A percentile compares a stretch with the other conserved stretches of the same genome.
phyloP scores from a whole-genome alignment of 2,888 invertebrate species.

The Gasteruption jaculator region DNA sequence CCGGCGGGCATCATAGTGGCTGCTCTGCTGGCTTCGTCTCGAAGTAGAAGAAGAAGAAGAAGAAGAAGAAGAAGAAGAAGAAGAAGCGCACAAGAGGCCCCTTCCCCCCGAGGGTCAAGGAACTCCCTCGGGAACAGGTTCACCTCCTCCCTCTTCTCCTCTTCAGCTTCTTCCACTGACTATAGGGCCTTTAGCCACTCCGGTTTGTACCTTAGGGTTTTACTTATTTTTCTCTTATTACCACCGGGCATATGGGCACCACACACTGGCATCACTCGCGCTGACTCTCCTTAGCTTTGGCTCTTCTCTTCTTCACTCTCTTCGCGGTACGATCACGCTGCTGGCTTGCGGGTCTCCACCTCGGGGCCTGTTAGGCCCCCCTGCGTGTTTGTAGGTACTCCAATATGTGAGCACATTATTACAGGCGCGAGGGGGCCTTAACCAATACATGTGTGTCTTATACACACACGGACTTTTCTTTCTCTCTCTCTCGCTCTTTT shows the following conservation, averaged over 20 bases:
- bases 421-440: slow-evolving; percentile 24
- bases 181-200: slow-evolving; percentile 39
- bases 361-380: slow-evolving; percentile 6
- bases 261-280: slow-evolving; percentile 18
- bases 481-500: too few species aligned
- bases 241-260: slow-evolving; percentile 35
- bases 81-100: slow-evolving; percentile 29
- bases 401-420: slow-evolving; percentile 38
- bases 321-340: slow-evolving; percentile 22
- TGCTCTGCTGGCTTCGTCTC: slow-evolving; percentile 38
- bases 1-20: slow-evolving; percentile 45
- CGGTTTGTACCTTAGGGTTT: slow-evolving; percentile 42
- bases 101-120: slow-evolving; percentile 47
- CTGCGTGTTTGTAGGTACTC: slow-evolving; percentile 26
- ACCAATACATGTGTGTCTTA: too few species aligned
- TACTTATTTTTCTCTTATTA: slow-evolving; percentile 48
- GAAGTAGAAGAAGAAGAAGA: slow-evolving; percentile 24
- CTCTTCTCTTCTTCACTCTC: not conserved
- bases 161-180: slow-evolving; percentile 20
- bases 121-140: slow-evolving; percentile 53
- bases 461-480: too few species aligned
- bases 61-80: too few species aligned
- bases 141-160: slow-evolving; percentile 42
- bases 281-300: not conserved
- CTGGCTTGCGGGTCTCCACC: slow-evolving; percentile 23